These are phyloP conservation scores for Solenodon paradoxus DNA, from an alignment of 2,113 vertebrate species.

Conservation along the genomic window DNA sequence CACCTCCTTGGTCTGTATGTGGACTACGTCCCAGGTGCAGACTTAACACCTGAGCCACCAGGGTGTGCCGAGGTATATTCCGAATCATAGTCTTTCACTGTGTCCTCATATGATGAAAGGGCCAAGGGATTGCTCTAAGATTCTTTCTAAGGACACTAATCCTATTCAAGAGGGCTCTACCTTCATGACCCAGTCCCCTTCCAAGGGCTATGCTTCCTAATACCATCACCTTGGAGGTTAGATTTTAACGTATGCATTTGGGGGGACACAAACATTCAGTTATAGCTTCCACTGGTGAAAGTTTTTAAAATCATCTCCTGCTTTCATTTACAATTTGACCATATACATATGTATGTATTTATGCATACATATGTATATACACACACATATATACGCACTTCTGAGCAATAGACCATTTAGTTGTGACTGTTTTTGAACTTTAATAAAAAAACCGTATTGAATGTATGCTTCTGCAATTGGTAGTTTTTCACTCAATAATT, in stretches of 20 bases:
- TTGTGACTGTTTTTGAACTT: background rate
- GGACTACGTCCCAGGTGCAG: no score
- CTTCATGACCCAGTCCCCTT: background rate
- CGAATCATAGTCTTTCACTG: no score
- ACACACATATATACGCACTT: background rate
- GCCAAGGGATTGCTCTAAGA: background rate
- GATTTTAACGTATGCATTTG: background rate
- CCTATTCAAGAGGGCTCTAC: background rate
- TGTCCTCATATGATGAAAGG: no score
- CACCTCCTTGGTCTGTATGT: no score
- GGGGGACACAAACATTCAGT: background rate
- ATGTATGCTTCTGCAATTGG: background rate
- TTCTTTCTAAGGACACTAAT: background rate
- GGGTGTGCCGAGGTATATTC: no score
- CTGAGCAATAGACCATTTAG: background rate
- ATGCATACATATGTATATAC: no score
- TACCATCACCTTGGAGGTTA: no score
- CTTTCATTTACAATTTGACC: background rate
- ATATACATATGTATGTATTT: no score
- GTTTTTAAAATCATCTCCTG: background rate
- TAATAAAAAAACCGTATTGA: background rate
- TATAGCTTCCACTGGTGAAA: background rate
- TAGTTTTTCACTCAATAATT: background rate
- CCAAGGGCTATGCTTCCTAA: no score
- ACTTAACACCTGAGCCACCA: no score